Conservation (phyloP, 37 sponge, comb jelly and placozoan species). For the Eunapius fragilis region DNA sequence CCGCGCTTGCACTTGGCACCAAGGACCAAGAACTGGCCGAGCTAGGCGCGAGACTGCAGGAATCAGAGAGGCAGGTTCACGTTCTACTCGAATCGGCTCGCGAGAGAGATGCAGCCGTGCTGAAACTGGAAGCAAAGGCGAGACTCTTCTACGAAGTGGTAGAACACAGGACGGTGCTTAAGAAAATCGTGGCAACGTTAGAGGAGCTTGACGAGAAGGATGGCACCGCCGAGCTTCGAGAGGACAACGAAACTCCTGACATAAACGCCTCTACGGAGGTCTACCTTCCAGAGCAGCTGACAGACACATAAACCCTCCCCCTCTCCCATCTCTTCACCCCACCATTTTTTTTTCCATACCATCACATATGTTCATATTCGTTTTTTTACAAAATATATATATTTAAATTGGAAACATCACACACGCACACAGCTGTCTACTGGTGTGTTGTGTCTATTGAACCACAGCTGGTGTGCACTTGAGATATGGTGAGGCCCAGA, state of each 20-base stretch:
- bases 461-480: neutral
- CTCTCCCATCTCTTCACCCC: too few species aligned
- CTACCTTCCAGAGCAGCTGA: neutral
- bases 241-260: neutral
- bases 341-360: too few species aligned
- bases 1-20: neutral
- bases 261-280: neutral
- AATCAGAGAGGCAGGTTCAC: slow-evolving; percentile 41
- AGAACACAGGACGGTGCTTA: slow-evolving; percentile 39
- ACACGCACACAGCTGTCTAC: too few species aligned
- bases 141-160: slow-evolving; percentile 66
- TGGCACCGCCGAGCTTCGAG: neutral
- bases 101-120: slow-evolving; percentile 40
- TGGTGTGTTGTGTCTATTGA: neutral
- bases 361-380: too few species aligned
- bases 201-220: slow-evolving; percentile 30
- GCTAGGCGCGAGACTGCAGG: slow-evolving; percentile 16
- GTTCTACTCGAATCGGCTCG: slow-evolving; percentile 38
- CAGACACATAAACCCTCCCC: neutral
- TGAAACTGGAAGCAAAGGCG: slow-evolving; percentile 54
- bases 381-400: too few species aligned
- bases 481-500: slow-evolving; percentile 47
- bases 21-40: slow-evolving; percentile 24
- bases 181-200: slow-evolving; percentile 29
- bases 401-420: too few species aligned